Evolutionary conservation across 2,888 invertebrate genomes (phyloP).

Genomic region (Andrena fulva): DNA sequence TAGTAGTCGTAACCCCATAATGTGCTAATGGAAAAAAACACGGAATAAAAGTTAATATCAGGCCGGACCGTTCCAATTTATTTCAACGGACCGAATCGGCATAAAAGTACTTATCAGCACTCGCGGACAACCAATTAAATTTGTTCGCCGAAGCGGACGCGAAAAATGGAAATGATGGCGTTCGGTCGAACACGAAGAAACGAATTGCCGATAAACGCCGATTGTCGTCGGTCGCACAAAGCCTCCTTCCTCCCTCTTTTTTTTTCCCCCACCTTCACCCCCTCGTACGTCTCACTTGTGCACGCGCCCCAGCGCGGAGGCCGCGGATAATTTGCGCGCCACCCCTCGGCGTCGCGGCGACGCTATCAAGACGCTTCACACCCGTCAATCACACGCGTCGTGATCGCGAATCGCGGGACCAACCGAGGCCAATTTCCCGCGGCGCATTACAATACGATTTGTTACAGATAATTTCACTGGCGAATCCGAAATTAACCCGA

Average conservation of each 20-base stretch:
- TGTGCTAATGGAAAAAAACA: slow-evolving; percentile 41
- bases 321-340: slow-evolving; percentile 62
- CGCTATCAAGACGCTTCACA: slow-evolving; percentile 54
- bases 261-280: not conserved
- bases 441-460: slow-evolving; percentile 53
- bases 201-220: slow-evolving; percentile 64
- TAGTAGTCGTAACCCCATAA: slow-evolving; percentile 25
- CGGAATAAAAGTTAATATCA: slow-evolving; percentile 58
- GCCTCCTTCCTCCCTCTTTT: slow-evolving; percentile 36
- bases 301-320: slow-evolving; percentile 29
- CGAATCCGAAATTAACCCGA: slow-evolving; percentile 57
- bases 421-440: slow-evolving; percentile 32
- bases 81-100: slow-evolving; percentile 57
- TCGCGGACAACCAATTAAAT: slow-evolving; percentile 70
- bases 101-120: slow-evolving; percentile 66
- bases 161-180: slow-evolving; percentile 65
- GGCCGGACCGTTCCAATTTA: slow-evolving; percentile 63
- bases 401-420: slow-evolving; percentile 52
- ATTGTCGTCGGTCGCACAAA: slow-evolving; percentile 53
- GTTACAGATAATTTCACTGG: slow-evolving; percentile 56
- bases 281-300: slow-evolving; percentile 25
- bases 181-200: slow-evolving; percentile 60
- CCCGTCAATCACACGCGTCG: slow-evolving; percentile 57
- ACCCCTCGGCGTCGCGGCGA: slow-evolving; percentile 37
- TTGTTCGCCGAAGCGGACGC: slow-evolving; percentile 65